Evolutionary conservation across 2,797 vertebrate genomes (phyloP).

Genomic region (Sylvilagus floridanus): DNA sequence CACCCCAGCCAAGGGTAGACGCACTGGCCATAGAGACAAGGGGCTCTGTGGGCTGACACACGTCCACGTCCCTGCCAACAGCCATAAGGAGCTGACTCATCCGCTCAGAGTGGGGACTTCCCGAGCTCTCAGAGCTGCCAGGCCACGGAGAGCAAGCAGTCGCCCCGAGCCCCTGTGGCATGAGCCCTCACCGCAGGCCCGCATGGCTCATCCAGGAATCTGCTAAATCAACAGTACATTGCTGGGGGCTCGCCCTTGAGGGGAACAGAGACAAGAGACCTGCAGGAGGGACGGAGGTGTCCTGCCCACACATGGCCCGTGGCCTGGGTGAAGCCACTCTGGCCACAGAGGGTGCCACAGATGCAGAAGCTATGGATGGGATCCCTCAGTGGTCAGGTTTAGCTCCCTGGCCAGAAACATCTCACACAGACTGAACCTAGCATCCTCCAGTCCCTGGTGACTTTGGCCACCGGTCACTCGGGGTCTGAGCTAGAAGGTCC

Average conservation of each 20-base stretch:
- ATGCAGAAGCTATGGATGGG: neutral
- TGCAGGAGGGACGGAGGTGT: neutral
- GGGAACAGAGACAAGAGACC: neutral
- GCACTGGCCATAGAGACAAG: neutral
- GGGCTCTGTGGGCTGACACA: neutral
- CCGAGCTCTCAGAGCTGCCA: neutral
- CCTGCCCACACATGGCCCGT: fast-evolving
- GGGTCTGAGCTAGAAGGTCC: neutral
- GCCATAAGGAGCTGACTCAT: neutral
- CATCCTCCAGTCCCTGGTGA: neutral
- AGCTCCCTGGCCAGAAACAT: neutral
- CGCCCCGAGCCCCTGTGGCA: too few relatives aligned
- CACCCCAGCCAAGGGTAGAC: fast-evolving
- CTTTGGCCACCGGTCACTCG: neutral
- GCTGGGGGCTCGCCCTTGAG: neutral
- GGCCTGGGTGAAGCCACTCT: neutral
- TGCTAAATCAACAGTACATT: neutral
- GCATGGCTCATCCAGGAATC: neutral
- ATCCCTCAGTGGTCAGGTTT: neutral
- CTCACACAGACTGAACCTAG: neutral
- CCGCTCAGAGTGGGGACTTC: neutral
- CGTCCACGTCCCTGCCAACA: neutral
- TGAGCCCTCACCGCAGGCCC: neutral
- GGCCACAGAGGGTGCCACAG: neutral
- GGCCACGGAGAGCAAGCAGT: neutral